Base-by-base conservation (phyloP, 2,797 vertebrate genomes). In the Sebastes glaucus region DNA sequence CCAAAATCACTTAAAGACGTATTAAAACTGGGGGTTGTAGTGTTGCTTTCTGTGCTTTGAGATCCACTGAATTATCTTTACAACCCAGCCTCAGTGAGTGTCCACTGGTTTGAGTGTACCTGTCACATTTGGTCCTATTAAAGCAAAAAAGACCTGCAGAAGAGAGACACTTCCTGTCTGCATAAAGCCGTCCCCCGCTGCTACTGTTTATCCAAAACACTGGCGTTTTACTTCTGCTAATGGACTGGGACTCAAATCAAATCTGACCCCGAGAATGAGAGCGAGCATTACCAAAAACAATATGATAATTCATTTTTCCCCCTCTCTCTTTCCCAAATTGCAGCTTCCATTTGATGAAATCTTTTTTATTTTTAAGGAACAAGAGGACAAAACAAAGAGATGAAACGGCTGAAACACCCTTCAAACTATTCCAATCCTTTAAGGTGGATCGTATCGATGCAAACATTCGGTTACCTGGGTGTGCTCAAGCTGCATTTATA, bases 131-230 rank as follows among this genome's bases (percentile, higher is more conserved):
- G 88, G 94, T 95, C 94, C 95, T 94, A 95, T 96, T 96, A 96
- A 96, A 97, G 95, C 85, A 96, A 95, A 52, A 52, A 92, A 83
- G 96, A 96, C 95, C 93, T 94, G 94, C 94, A 93, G 96, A 97
- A 87, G 88, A 87, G 86, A 86, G 82, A 88, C 96, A 92, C 96
- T 96, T 95, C 91, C 95, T 93, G 90, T 96, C 96, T 95, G 96
- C 95, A 95, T 96, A 94, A 95, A 96, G 96, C 85, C 27, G 94
- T 94, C 95, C 96, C 97, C 98, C 94, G 97, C 98, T 98, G 97
- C 96, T 97, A 95, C 97, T 98, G 97, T 98, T 98, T 97, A 97
- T 97, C 97, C 96, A 96, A 96, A 97, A 96, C 96, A 96, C 96
- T 94, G 94, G 95, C 95, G 94, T 96, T 94, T 88, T 74, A 83